Base-by-base conservation (phyloP, 2,888 invertebrate genomes). In the Watsonalla cultraria region DNA sequence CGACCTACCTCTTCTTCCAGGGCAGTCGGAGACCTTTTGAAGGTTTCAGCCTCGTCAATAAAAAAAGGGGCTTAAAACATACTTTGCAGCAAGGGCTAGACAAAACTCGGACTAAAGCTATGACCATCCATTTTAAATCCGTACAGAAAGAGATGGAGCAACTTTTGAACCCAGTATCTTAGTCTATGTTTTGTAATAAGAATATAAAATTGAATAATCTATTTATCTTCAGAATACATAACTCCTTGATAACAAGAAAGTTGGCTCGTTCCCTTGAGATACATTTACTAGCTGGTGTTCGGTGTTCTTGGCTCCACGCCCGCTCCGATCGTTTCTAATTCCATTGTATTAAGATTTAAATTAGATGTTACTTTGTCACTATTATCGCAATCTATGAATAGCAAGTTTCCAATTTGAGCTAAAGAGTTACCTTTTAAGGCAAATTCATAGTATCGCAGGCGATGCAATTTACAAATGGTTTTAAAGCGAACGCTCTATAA, bases 261-360 rank as follows among this genome's bases (percentile, higher is more conserved):
- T 49, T 49, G 49, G 49, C 49, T 49, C 49, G 14, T 37, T 37
- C 9, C 24, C 33, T 51, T 7, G 13, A 46, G 45, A 51, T 46
- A 51, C 24, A 33, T 34, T 51, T 45, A 51, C 45, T 33, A 24
- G 33, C 45, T 24, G 33, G 33, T 5, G 9, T 11, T 13, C n/a
- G 13, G 45, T 14, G 9, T 24, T 14, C 33, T 51, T 51, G 51
- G 51, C 45, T 34, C 51, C 5, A 33, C 8, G 33, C 51, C 45
- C 14, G 24, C 13, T 39, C 42, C 11, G 51, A 13, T 34, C 33
- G 11, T 37, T 45, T 51, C 34, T 45, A 51, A 34, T 45, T 33
- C 13, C 24, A 33, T 33, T 34, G 24, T 51, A 45, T 45, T 51
- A 42, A 33, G 7, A 42, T 45, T 46, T 42, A 45, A 45, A 33